Base-by-base conservation (phyloP, 2,113 vertebrate species). In the Calonectris borealis region DNA sequence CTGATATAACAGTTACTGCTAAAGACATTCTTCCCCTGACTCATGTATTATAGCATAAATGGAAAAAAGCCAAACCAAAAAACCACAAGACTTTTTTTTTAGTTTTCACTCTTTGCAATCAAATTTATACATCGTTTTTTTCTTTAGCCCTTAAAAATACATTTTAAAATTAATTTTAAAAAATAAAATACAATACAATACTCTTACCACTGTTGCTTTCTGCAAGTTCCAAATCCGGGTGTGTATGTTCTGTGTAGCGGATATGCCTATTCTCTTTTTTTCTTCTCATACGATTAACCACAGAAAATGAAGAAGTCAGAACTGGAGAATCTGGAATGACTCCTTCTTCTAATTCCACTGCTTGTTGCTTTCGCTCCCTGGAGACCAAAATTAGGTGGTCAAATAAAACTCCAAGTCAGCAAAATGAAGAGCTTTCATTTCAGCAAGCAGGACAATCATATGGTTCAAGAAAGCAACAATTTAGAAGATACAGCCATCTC, bases 321-420 rank as follows among this genome's bases (percentile, higher is more conserved):
- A 98, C 85, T 1, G 99, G 99, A 12, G 99, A 99, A 98, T 98
- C 99, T 68, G 99, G 99, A 97, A 99, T 99, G 94, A 99, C 15
- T 18, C 98, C 98, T 83, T 99, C 99, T 46, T 99, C 99, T 40
- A 93, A 87, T 9, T 98, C 98, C 49, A 88, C 10, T 68, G 40
- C 66, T 92, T 97, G 93, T 52, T 96, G 95, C 38, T 96, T 97
- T 73, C 77, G 93, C 76, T 96, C 97, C 83, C 98, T 98, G 86
- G 25, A 85, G 75, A 66, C 24, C 84, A 81, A 81, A 95, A 81
- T 61, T 40, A 82, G 40, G 60, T 25, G 32, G 34, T 61, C 48
- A 96, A 88, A 69, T 31, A 92, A 90, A 93, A 85, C 8, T 10
- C 13, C 34, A 65, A 38, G 13, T n/a, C 34, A 58, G 54, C 42